Base-by-base conservation (phyloP, 2,888 invertebrate species). In the Aleiodes testaceus region DNA sequence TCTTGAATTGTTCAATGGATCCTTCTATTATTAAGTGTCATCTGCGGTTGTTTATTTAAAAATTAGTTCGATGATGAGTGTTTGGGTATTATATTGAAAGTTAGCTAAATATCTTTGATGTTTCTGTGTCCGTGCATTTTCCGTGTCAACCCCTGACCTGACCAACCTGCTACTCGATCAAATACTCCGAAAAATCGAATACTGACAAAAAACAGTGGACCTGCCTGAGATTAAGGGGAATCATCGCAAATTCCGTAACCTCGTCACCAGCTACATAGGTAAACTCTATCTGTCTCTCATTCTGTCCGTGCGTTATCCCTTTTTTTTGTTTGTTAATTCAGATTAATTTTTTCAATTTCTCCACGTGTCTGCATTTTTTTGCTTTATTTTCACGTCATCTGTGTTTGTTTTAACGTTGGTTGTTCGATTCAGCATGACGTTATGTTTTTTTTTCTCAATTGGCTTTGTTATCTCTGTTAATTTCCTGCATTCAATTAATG, bases 251-350 rank as follows among this genome's bases (percentile, higher is more conserved):
- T 99, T 99, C 95, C 94, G 98, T 92, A 98, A 97, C 90, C 93
- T 98, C 92, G 98, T 98, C 91, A 96, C 97, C 92, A 97, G 97
- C 91, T 97, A 97, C 89, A 96, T 98, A 96, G 98, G 98, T 98
- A 97, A 77, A 92, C 83, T 82, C 79, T 77, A 71, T 80, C 80
- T 79, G 79, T 84, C 79, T 78, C 74, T 79, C 80, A 83, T 78
- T 81, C 79, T 83, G 78, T 82, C 72, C 74, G 72, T 80, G 77
- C 75, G 79, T 81, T 68, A 11, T 65, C 36, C 66, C 18, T 69
- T 70, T 65, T 49, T 67, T 63, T 36, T 50, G n/a, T 69, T 72
- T 50, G 55, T 16, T 50, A 20, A 2, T 47, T 45, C 9, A 49
- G 14, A n/a, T 30, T n/a, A 22, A 44, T 44, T 18, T 44, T 61